Evolutionary conservation across 2,797 vertebrate genomes (phyloP).

Genomic region (Bradypus variegatus): DNA sequence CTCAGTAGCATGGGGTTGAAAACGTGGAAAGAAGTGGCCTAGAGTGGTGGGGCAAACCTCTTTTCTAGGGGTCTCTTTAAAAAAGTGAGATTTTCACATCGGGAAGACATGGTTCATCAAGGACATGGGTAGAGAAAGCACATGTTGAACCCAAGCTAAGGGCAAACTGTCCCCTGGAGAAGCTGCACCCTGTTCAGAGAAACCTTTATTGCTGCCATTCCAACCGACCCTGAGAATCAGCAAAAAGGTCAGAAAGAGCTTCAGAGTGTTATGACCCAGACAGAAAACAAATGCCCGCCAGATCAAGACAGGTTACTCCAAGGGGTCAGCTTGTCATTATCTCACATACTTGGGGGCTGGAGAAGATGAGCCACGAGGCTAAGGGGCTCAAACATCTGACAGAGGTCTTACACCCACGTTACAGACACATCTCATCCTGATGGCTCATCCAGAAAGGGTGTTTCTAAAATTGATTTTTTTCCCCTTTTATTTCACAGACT

Average conservation of each 20-base stretch:
- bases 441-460: background rate
- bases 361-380: background rate
- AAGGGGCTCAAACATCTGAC: background rate
- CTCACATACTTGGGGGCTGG: background rate
- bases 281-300: background rate
- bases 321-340: background rate
- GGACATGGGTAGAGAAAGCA: background rate
- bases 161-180: background rate
- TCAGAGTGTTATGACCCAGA: background rate
- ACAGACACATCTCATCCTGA: background rate
- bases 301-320: background rate
- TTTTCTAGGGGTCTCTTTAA: background rate
- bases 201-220: background rate
- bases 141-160: background rate
- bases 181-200: background rate
- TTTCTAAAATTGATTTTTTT: background rate
- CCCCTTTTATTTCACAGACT: background rate
- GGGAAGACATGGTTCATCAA: background rate
- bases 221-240: background rate
- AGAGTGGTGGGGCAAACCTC: background rate
- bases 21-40: background rate
- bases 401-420: background rate
- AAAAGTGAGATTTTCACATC: background rate
- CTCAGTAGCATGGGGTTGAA: background rate
- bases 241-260: conserved; percentile 28